Base-by-base conservation (phyloP, 2,113 vertebrate genomes). In the Ailuropoda melanoleuca region DNA sequence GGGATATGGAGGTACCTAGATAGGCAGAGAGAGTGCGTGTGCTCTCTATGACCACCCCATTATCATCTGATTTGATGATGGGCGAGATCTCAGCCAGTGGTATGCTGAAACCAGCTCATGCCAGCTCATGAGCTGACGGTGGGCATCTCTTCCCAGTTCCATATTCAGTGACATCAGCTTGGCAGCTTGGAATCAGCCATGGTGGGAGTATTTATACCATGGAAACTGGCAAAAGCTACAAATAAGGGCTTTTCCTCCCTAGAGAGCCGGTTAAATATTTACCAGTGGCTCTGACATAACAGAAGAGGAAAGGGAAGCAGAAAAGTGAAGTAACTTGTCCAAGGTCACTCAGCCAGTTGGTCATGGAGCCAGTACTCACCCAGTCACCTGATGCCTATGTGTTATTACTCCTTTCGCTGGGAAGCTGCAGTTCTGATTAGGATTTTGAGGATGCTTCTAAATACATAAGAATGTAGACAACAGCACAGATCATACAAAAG, bases 401-500 rank as follows among this genome's bases (percentile, higher is more conserved):
- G 29, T 58, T 93, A 23, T 64, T 34, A 39, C 1, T 85, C 75
- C 77, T 68, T 91, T 37, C 37, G 21, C 21, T 56, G 72, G 39
- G n/a, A 95, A 92, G 37, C 24, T 58, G 46, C 17, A 31, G 34
- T 48, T 31, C 74, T 50, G 34, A 88, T 92, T 55, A 90, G 92
- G 62, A 84, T 78, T 37, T 74, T 70, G 53, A 91, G 14, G 24
- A 55, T 80, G 19, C 64, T 56, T 96, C 87, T 53, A 72, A 86
- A 80, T 60, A 94, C 83, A 84, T 82, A 89, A 93, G 93, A 85
- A 87, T 80, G 60, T 75, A 90, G 92, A 77, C 78, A 95, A 81
- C 53, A 55, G 62, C 95, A 64, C 50, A 94, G 90, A 96, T 97
- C 94, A 77, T 56, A 91, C 62, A 92, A 97, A 97, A 95, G 90